phyloP scores from a whole-genome alignment of 2,797 vertebrate genomes.

The Lacerta viridis region DNA sequence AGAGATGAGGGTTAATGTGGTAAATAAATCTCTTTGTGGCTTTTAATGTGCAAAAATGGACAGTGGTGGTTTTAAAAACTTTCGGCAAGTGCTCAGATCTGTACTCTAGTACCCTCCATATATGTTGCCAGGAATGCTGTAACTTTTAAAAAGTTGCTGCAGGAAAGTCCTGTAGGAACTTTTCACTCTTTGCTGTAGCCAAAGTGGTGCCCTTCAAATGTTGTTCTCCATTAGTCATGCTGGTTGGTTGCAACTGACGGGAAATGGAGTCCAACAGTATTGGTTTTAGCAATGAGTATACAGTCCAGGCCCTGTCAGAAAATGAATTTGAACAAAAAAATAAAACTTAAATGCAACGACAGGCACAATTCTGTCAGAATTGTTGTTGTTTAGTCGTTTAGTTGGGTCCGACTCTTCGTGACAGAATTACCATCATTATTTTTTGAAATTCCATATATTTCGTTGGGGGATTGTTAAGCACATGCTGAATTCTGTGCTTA shows the following conservation, averaged over 20 bases:
- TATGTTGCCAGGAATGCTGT: conserved; percentile 68
- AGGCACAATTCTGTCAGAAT: too few species aligned
- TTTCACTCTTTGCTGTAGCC: conserved; percentile 44
- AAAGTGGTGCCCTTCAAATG: conserved; percentile 12
- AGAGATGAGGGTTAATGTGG: conserved; percentile 82
- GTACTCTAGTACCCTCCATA: conserved; percentile 58
- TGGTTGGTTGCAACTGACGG: too few species aligned
- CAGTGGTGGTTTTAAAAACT: conserved; percentile 77
- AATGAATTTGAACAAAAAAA: background rate
- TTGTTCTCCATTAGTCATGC: too few species aligned
- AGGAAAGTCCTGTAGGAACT: conserved; percentile 53
- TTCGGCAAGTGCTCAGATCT: conserved; percentile 74
- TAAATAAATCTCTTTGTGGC: conserved; percentile 85
- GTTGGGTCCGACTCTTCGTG: too few species aligned
- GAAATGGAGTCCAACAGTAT: too few species aligned
- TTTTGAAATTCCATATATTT: background rate
- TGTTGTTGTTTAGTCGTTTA: too few species aligned
- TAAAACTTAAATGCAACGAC: background rate
- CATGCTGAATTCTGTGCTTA: background rate
- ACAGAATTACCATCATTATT: background rate
- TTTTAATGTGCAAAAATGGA: conserved; percentile 87
- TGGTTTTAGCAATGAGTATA: conserved; percentile 48
- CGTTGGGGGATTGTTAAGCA: background rate
- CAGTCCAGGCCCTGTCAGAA: conserved; percentile 51
- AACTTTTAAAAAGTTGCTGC: conserved; percentile 56